A percentile compares a stretch with the other conserved stretches of the same genome.
Conservation (phyloP, 2,113 vertebrate genomes). For the Verasper variegatus region DNA sequence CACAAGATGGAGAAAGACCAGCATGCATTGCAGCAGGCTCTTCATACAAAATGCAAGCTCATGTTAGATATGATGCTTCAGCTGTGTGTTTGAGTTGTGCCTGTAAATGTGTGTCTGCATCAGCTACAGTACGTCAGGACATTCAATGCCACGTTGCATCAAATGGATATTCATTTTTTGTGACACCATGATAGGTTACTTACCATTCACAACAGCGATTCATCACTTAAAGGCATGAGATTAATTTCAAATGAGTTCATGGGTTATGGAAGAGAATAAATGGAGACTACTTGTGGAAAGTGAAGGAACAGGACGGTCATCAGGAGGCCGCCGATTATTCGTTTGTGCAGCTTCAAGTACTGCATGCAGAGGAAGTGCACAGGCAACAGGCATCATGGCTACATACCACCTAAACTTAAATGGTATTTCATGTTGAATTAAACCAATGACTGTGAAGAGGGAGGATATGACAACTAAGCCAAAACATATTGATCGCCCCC, state of each 20-base stretch:
- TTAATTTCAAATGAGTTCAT: not conserved
- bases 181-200: not conserved
- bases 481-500: not conserved
- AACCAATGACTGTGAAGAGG: not conserved
- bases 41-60: constrained; percentile 46
- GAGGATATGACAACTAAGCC: not conserved
- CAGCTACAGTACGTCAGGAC: not conserved
- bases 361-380: constrained; percentile 46
- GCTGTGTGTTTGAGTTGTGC: not conserved
- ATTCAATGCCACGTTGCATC: not conserved
- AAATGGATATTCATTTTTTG: not conserved
- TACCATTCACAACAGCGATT: not conserved
- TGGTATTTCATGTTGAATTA: not conserved
- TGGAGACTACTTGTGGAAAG: not conserved
- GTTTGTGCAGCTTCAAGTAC: constrained; percentile 8
- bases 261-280: not conserved
- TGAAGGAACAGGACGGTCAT: not conserved
- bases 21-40: constrained; percentile 59
- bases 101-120: not conserved
- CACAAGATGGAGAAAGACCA: constrained; percentile 27
- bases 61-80: constrained; percentile 14
- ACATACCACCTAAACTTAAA: not conserved
- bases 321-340: not conserved
- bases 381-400: constrained; percentile 21
- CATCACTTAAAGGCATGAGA: not conserved